phyloP scores from a whole-genome alignment of 2,113 vertebrate genomes.

The Clinocottus analis region DNA sequence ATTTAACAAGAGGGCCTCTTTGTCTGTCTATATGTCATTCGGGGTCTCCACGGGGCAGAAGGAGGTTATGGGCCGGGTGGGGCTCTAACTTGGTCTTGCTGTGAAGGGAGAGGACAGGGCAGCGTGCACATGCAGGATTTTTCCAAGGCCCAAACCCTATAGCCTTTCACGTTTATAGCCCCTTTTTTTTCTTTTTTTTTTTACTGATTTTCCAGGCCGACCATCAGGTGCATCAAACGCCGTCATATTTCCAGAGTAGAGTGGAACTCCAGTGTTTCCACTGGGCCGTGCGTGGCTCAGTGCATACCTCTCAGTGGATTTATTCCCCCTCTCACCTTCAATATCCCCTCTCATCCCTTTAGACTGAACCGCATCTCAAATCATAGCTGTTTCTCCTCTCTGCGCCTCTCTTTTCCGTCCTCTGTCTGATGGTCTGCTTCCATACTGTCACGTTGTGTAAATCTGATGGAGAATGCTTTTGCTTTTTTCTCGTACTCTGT shows the following conservation, averaged over 20 bases:
- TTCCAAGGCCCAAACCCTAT: conserved; percentile 47
- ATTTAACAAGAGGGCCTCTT: background rate
- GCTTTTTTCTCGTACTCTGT: conserved; percentile 9
- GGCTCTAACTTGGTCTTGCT: conserved; percentile 25
- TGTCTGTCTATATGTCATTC: background rate
- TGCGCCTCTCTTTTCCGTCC: conserved; percentile 26
- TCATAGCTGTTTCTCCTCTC: conserved; percentile 17
- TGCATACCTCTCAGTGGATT: conserved; percentile 19
- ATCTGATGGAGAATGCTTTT: conserved; percentile 20
- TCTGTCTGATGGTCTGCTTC: conserved; percentile 51
- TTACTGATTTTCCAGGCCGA: conserved; percentile 63
- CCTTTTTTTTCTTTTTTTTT: too few relatives aligned
- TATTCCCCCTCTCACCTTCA: conserved; percentile 61
- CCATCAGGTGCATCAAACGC: conserved; percentile 55
- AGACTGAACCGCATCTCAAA: conserved; percentile 33
- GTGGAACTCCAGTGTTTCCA: conserved; percentile 61
- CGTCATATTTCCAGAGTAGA: conserved; percentile 55
- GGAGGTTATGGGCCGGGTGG: conserved; percentile 22
- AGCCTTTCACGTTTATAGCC: conserved; percentile 49
- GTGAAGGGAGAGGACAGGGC: conserved; percentile 1
- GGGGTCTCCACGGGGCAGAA: conserved; percentile 8
- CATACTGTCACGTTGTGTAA: conserved; percentile 40
- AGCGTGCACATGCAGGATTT: conserved; percentile 21
- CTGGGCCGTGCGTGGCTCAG: conserved; percentile 27
- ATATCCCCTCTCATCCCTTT: conserved; percentile 45